Evolutionary conservation across 2,888 invertebrate species (phyloP), one percentile per base, ranked within the genome.

Genomic region (Resseliella maxima): DNA sequence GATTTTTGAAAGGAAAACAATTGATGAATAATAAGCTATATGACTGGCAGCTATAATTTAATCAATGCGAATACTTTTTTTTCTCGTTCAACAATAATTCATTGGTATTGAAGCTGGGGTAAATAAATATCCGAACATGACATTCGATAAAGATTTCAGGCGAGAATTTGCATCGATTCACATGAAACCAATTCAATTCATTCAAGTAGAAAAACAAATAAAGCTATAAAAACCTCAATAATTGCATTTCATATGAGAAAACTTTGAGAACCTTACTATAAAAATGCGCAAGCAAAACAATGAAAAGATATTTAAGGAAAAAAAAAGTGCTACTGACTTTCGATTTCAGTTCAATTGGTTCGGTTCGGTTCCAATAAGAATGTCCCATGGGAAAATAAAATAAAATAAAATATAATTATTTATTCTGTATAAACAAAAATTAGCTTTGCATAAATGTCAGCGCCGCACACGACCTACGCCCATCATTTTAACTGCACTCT

Each of bases 21-120:
- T 83, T 83, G 83, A 38, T 38, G 38, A 83, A 83, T 83, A 83
- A 83, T 38, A 83, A 83, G 36, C 38, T 38, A 83, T 83, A 21
- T 83, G 36, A n/a, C 83, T 83, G 83, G n/a, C 83, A 12, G 83
- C 83, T 83, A 83, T 38, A 83, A 83, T 83, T 83, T 38, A 83
- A 83, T 83, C 38, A 38, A 83, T 83, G 6, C 2, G 36, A 81
- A 50, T 35, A 50, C 21, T 59, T 31, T 72, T 72, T 72, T 72
- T 72, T 72, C 35, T 31, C 72, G 6, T 50, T 18, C 21, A 15
- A 12, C 72, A 72, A 31, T 72, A 72, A 72, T 31, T 72, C 72
- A 72, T n/a, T 31, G 72, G 0, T 1, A 15, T 50, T 18, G 50
- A 18, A 18, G 6, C 24, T 15, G 31, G 72, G 18, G 72, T 18